Conservation (phyloP, 2,888 invertebrate genomes). For the Troides helena region DNA sequence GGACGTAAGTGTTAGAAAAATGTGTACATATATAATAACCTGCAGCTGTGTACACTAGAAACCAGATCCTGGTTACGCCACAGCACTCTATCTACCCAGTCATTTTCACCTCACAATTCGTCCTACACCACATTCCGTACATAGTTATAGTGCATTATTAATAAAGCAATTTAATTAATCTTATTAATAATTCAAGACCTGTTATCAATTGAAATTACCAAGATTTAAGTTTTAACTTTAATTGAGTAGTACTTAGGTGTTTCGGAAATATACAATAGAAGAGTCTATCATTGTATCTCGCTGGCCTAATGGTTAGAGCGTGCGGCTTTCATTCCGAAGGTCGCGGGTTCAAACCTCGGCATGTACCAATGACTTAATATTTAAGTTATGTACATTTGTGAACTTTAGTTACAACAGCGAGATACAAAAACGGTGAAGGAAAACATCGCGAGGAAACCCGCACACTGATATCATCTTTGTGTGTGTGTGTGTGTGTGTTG, state of each 20-base stretch:
- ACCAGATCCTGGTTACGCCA: conserved; percentile 15
- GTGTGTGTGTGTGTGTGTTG: too few relatives aligned
- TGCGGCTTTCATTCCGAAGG: too few relatives aligned
- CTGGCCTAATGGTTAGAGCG: too few relatives aligned
- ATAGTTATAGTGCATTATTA: conserved; percentile 11
- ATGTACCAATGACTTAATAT: too few relatives aligned
- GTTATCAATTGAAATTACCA: conserved; percentile 9
- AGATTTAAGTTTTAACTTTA: conserved; percentile 1
- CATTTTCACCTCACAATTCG: conserved; percentile 6
- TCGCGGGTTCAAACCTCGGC: too few relatives aligned
- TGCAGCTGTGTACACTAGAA: not conserved
- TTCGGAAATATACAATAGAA: not conserved
- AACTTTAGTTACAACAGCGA: too few relatives aligned
- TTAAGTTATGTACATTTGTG: too few relatives aligned
- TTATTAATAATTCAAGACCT: conserved; percentile 19
- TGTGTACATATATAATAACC: not conserved
- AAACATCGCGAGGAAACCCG: too few relatives aligned
- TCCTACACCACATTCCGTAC: conserved; percentile 20
- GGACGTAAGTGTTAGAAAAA: not conserved
- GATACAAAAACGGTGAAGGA: too few relatives aligned
- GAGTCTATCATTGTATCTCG: not conserved
- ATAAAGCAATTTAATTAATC: conserved; percentile 2
- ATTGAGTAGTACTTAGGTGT: not conserved
- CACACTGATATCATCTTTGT: too few relatives aligned
- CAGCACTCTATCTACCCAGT: conserved; percentile 12